phyloP scores from a whole-genome alignment of 2,888 invertebrate species.

The Amorpha juglandis region DNA sequence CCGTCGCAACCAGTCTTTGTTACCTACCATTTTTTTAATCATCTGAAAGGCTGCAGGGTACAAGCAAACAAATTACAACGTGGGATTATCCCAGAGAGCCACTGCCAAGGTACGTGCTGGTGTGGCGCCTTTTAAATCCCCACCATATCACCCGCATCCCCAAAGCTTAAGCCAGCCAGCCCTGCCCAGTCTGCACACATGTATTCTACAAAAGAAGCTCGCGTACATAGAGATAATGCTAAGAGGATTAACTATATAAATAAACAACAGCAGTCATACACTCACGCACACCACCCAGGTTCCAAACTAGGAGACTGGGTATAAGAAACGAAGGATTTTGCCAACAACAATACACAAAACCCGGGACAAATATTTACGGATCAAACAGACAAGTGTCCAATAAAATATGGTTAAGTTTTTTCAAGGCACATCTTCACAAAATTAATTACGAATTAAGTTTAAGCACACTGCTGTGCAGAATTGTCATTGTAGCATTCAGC shows the following conservation, averaged over 20 bases:
- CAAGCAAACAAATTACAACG: too few relatives aligned
- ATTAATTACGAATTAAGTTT: too few relatives aligned
- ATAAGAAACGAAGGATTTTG: slow-evolving; percentile 1
- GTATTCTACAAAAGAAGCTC: neutral
- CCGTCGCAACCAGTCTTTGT: too few relatives aligned
- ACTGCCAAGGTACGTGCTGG: too few relatives aligned
- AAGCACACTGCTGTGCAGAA: too few relatives aligned
- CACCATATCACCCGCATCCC: neutral
- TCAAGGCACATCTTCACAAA: too few relatives aligned
- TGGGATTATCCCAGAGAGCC: too few relatives aligned
- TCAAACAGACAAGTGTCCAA: neutral
- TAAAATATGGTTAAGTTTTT: too few relatives aligned
- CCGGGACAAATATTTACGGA: slow-evolving; percentile 1
- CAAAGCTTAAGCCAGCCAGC: neutral
- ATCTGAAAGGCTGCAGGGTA: too few relatives aligned
- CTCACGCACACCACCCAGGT: too few relatives aligned
- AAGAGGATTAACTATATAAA: slow-evolving; percentile 16
- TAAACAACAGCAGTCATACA: neutral
- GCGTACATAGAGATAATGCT: slow-evolving; percentile 12
- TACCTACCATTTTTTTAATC: too few relatives aligned
- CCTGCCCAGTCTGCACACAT: neutral
- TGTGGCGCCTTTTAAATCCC: neutral
- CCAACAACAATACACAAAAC: neutral
- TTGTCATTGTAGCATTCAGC: too few relatives aligned
- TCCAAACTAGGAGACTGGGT: neutral